A percentile compares a stretch with the other conserved stretches of the same genome.
These are phyloP conservation scores for Alosa alosa DNA, from an alignment of 2,113 vertebrate species.

Conservation along the genomic window DNA sequence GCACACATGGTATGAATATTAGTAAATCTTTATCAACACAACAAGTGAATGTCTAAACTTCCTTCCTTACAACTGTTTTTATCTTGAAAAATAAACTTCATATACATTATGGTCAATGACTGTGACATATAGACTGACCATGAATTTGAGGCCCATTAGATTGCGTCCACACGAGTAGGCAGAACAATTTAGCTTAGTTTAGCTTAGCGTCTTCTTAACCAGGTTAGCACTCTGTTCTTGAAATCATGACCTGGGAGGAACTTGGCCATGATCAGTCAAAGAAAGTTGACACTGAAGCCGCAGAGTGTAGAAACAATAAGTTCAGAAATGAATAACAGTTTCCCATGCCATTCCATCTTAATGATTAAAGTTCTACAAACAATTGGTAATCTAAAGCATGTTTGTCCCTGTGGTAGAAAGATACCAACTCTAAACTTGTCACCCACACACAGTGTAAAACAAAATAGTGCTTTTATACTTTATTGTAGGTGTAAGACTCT, in stretches of 20 bases:
- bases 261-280: not conserved
- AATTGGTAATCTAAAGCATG: not conserved
- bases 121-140: not conserved
- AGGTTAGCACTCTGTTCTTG: not conserved
- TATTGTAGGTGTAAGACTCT: not conserved
- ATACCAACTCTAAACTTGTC: not conserved
- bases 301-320: not conserved
- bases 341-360: not conserved
- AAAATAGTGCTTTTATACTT: not conserved
- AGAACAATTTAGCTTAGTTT: not conserved
- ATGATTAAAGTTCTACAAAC: not conserved
- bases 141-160: not conserved
- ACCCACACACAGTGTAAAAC: not conserved
- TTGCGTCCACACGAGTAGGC: not conserved
- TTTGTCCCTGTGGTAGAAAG: not conserved
- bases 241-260: not conserved
- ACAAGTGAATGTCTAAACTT: not conserved
- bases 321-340: not conserved
- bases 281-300: not conserved
- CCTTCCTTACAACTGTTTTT: not conserved
- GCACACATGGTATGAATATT: not conserved
- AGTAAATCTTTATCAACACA: not conserved
- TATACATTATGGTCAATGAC: not conserved
- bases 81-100: not conserved
- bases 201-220: not conserved